Percentiles rank a stretch among this genome's conserved stretches.
Evolutionary conservation across 2,888 invertebrate genomes (phyloP).

Genomic region (Drosophila borborema): DNA sequence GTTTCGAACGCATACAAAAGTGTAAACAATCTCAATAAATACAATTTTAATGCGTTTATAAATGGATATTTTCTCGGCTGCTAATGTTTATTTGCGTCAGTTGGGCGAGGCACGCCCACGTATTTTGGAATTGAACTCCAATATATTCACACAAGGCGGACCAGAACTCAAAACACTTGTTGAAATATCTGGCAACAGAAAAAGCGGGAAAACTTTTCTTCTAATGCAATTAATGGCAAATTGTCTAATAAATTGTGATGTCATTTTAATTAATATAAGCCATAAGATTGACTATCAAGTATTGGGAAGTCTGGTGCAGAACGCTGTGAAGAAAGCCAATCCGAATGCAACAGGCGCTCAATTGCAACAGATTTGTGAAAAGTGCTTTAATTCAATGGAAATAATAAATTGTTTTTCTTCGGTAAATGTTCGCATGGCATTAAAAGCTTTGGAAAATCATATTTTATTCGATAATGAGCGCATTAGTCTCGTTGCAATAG

Average conservation of each 20-base stretch:
- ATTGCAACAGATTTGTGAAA: conserved; percentile 25
- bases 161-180: conserved; percentile 30
- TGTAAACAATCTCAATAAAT: not conserved
- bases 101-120: conserved; percentile 34
- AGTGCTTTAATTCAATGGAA: conserved; percentile 36
- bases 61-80: conserved; percentile 42
- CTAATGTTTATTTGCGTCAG: conserved; percentile 35
- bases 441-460: conserved; percentile 35
- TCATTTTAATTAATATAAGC: conserved; percentile 42
- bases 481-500: conserved; percentile 37
- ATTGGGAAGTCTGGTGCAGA: conserved; percentile 20
- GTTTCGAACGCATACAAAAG: not conserved
- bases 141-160: conserved; percentile 27
- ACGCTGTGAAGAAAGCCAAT: conserved; percentile 4
- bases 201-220: conserved; percentile 43
- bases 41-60: not conserved
- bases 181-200: conserved; percentile 45
- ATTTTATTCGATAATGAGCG: conserved; percentile 32
- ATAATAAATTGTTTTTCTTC: conserved; percentile 42
- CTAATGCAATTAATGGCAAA: conserved; percentile 40
- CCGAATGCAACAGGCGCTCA: conserved; percentile 11
- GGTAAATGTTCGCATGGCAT: conserved; percentile 22
- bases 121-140: conserved; percentile 13
- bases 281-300: conserved; percentile 44
- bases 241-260: conserved; percentile 22